Evolutionary conservation across 2,888 invertebrate species (phyloP).

Genomic region (Leucoma salicis): DNA sequence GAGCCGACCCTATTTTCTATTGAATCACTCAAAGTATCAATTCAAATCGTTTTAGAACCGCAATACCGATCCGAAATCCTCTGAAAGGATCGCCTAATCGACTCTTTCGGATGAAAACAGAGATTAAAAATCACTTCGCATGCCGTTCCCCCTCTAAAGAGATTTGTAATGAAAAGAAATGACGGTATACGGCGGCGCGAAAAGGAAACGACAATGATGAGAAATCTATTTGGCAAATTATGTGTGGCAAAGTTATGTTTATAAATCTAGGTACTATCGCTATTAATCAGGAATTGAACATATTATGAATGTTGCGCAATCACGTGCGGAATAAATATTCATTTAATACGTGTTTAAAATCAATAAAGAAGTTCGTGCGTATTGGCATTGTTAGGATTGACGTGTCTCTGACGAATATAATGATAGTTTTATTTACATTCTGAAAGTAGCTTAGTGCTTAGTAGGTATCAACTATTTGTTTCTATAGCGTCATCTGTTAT

Average conservation of each 20-base stretch:
- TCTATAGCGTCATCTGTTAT: too few relatives aligned
- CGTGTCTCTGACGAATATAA: conserved; percentile 17
- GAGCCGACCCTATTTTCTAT: too few relatives aligned
- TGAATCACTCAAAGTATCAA: conserved; percentile 9
- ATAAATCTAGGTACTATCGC: too few relatives aligned
- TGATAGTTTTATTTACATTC: too few relatives aligned
- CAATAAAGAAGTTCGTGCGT: conserved; percentile 1
- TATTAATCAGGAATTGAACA: too few relatives aligned
- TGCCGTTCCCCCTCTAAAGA: conserved; percentile 46
- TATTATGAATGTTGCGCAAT: conserved; percentile 38
- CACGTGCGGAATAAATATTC: conserved; percentile 35
- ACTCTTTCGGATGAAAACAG: conserved; percentile 54
- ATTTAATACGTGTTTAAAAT: conserved; percentile 14
- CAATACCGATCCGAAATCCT: conserved; percentile 17
- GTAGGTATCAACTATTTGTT: too few relatives aligned
- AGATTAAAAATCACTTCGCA: conserved; percentile 64
- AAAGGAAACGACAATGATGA: not conserved
- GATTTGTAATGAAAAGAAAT: conserved; percentile 24
- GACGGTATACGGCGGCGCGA: not conserved
- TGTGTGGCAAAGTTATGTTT: too few relatives aligned
- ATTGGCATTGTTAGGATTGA: conserved; percentile 27
- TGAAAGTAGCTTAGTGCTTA: too few relatives aligned
- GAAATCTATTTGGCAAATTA: not conserved
- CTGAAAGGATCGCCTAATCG: conserved; percentile 43
- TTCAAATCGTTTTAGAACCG: conserved; percentile 10